Conservation (phyloP, 2,888 invertebrate genomes). For the Drosophila gaucha region DNA sequence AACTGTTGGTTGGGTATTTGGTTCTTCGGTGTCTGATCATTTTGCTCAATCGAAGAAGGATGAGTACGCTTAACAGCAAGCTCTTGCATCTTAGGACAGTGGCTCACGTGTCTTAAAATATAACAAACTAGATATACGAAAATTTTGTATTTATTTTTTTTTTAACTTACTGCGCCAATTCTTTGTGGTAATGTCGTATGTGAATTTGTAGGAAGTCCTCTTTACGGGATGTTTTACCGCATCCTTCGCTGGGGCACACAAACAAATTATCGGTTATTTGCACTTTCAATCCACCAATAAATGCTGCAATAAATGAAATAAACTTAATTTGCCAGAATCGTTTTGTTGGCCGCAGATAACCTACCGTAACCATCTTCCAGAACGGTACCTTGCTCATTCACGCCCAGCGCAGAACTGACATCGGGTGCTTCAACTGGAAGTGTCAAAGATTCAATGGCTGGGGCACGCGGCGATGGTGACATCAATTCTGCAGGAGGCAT, state of each 20-base stretch:
- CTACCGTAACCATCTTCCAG: conserved; percentile 82
- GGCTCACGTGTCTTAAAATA: conserved; percentile 86
- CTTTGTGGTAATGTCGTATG: conserved; percentile 96
- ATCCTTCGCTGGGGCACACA: conserved; percentile 92
- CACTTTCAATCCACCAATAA: conserved; percentile 87
- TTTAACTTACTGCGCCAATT: conserved; percentile 87
- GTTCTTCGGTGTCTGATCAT: conserved; percentile 85
- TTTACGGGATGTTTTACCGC: conserved; percentile 95
- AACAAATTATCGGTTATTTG: conserved; percentile 89
- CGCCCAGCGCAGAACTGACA: neutral
- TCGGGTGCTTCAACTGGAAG: conserved; percentile 18
- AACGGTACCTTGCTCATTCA: conserved; percentile 28
- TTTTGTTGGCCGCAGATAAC: neutral
- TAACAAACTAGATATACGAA: neutral
- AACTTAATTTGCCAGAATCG: neutral
- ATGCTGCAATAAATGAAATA: conserved; percentile 81
- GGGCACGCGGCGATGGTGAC: conserved; percentile 76
- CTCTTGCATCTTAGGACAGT: conserved; percentile 94
- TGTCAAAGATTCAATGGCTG: neutral
- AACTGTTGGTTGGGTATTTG: conserved; percentile 84
- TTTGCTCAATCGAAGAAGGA: conserved; percentile 87
- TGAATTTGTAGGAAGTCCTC: conserved; percentile 96
- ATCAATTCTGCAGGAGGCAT: conserved; percentile 82
- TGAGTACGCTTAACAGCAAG: conserved; percentile 90
- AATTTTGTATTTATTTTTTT: neutral